phyloP scores from a whole-genome alignment of 2,888 invertebrate species.

The Tridacna crocea region DNA sequence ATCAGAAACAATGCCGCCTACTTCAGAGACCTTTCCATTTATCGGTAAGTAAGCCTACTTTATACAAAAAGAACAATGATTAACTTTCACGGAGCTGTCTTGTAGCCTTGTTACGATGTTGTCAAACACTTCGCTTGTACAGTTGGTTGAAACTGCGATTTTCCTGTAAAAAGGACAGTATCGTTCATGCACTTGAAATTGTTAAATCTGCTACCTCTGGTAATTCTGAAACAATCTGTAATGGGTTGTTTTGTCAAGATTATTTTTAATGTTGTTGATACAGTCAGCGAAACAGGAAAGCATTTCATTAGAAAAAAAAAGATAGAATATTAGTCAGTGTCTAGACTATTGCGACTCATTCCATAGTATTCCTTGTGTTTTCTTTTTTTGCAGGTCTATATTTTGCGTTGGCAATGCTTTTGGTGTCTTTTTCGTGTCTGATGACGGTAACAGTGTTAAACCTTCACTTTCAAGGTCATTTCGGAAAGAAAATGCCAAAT shows the following conservation, averaged over 20 bases:
- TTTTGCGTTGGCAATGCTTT: slow-evolving; percentile 67
- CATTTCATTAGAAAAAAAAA: neutral
- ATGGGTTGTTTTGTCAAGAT: too few species aligned
- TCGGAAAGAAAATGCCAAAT: slow-evolving; percentile 60
- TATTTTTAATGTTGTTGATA: too few species aligned
- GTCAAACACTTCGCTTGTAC: too few species aligned
- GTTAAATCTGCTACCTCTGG: too few species aligned
- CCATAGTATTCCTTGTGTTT: too few species aligned
- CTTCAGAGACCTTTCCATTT: slow-evolving; percentile 79
- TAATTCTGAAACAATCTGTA: too few species aligned
- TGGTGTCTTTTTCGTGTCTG: slow-evolving; percentile 69
- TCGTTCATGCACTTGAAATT: too few species aligned
- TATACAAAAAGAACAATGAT: too few species aligned
- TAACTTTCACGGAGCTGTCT: too few species aligned
- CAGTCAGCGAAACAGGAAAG: neutral
- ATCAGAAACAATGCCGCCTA: slow-evolving; percentile 80
- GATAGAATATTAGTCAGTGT: too few species aligned
- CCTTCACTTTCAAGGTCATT: slow-evolving; percentile 64
- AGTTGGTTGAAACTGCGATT: neutral
- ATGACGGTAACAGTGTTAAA: slow-evolving; percentile 70
- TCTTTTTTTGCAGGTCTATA: slow-evolving; percentile 64
- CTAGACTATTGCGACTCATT: too few species aligned
- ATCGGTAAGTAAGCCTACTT: slow-evolving; percentile 68
- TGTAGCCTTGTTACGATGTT: too few species aligned
- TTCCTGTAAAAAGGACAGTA: neutral